Evolutionary conservation across 2,888 invertebrate genomes (phyloP), one percentile per base, ranked within the genome.

Genomic region (Pyrochroa serraticornis): DNA sequence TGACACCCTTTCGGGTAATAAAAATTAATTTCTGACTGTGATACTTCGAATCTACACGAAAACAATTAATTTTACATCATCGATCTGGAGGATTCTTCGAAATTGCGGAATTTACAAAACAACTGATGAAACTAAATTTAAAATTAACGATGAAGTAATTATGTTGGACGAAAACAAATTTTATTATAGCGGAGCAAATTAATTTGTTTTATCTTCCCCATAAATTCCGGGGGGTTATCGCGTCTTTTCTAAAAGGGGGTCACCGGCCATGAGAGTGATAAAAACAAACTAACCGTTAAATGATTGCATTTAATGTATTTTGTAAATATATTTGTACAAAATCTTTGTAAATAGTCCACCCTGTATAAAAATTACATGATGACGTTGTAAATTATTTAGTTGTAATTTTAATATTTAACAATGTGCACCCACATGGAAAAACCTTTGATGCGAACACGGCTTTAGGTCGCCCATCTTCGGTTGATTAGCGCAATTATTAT

Each of bases 331-430:
- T 48, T 54, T 65, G 61, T 62, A 65, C 60, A 65, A 60, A 64
- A 65, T 63, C 60, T 61, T 42, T 71, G 68, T 71, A 70, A 59
- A 71, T 68, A 70, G 57, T 54, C 51, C n/a, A n/a, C n/a, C n/a
- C 57, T 70, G 69, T 69, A 70, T 57, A 65, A 59, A 31, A 37
- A 36, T 58, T 9, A 35, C n/a, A 35, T 35, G 36, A 32, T 32
- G 10, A 45, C 62, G 62, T 63, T 69, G 67, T 68, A 69, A 69
- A 69, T 68, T 68, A 67, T 67, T 66, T 60, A 51, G 60, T 51
- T 54, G 57, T 66, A 62, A 52, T 38, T 50, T 48, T 52, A 58
- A 45, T 58, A 58, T 58, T 58, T 57, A 51, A 57, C 33, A 31
- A 12, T 48, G 47, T 48, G 46, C 46, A 46, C 46, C 46, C 32